Evolutionary conservation across 2,113 vertebrate genomes (phyloP), one percentile per base, ranked within the genome.

Genomic region (Saccopteryx leptura): DNA sequence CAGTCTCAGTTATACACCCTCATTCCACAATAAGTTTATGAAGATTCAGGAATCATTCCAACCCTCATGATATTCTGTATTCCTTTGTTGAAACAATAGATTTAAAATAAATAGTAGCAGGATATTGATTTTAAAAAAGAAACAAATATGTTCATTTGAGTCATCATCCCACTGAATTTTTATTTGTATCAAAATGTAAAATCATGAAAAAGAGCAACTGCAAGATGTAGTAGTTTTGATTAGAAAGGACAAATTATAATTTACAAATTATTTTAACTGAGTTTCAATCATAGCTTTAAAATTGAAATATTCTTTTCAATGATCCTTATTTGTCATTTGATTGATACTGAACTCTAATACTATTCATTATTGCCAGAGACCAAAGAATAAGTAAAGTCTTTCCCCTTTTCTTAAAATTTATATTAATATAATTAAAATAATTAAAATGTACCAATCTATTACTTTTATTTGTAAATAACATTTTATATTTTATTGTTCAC

Each of bases 241-340:
- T 80, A 31, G 8, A 72, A 87, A 92, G 9, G 33, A 28, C 19
- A 94, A 76, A 66, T 92, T 95, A 89, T 71, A 76, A 13, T 50
- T 90, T 74, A 56, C 58, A 14, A 90, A 82, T 72, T 87, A 33
- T 92, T 60, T 92, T 63, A 50, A 50, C 52, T 92, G 14, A 60
- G 83, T 95, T 88, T 79, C 63, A 71, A n/a, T 74, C 65, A 28
- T 26, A 87, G 50, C 46, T 94, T 88, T 71, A 26, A 87, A 61
- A 46, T n/a, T 56, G 52, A 71, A 80, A 80, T 28, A 18, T 28
- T 87, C 28, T 72, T 86, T 80, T 74, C 15, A 76, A 84, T 28
- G 72, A 68, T 46, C 71, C 26, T 52, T 82, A 58, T 95, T 63
- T 92, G 56, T 65, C 76, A 75, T 56, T 88, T 80, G 72, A 52